These are phyloP conservation scores for Campaea margaritaria DNA, from an alignment of 2,888 invertebrate species.

Conservation along the genomic window DNA sequence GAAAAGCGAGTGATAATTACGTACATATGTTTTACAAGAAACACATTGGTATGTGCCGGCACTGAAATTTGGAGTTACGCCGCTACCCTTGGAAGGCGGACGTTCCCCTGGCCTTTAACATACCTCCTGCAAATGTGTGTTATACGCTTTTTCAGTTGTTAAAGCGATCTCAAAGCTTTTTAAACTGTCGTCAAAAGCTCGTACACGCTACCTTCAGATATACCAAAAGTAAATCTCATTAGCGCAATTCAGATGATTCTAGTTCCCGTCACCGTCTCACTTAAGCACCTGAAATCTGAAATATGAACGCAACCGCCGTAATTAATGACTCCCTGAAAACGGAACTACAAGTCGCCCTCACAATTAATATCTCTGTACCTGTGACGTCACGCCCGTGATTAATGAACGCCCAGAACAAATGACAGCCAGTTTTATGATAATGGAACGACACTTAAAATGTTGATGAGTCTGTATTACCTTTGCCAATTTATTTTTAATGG, in stretches of 20 bases:
- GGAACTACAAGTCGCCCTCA: constrained; percentile 49
- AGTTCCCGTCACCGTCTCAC: constrained; percentile 12
- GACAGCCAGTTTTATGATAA: constrained; percentile 47
- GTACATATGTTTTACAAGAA: too few relatives aligned
- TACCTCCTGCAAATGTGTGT: too few relatives aligned
- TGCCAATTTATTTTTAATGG: constrained; percentile 35
- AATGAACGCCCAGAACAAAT: constrained; percentile 43
- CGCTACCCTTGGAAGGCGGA: too few relatives aligned
- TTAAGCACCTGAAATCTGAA: constrained; percentile 41
- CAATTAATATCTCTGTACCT: constrained; percentile 54
- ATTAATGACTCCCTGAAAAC: constrained; percentile 49
- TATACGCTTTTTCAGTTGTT: too few relatives aligned
- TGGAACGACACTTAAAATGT: constrained; percentile 43
- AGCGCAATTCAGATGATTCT: constrained; percentile 15
- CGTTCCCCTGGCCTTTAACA: too few relatives aligned
- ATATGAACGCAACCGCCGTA: constrained; percentile 43
- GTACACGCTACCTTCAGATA: not conserved
- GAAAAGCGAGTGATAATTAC: too few relatives aligned
- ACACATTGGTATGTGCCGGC: too few relatives aligned
- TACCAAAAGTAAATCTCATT: not conserved
- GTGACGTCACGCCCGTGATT: constrained; percentile 42
- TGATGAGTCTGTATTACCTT: constrained; percentile 37
- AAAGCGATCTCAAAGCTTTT: too few relatives aligned
- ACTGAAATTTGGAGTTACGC: too few relatives aligned
- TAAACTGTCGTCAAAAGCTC: too few relatives aligned